phyloP scores from a whole-genome alignment of 2,797 vertebrate species.

The Acrocephalus scirpaceus region DNA sequence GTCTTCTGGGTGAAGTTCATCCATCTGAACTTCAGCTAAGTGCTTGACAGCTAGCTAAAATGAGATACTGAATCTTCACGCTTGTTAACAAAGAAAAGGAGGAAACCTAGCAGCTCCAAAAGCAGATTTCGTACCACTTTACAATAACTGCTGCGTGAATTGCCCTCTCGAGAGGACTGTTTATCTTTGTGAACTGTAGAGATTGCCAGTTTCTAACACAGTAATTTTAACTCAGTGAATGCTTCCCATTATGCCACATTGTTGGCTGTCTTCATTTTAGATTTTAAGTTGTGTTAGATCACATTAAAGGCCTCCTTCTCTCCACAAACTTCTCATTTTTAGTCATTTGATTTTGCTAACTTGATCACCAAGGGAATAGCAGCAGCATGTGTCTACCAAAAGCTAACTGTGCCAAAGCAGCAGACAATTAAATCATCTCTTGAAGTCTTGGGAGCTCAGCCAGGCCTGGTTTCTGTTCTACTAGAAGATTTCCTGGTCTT shows the following conservation, averaged over 20 bases:
- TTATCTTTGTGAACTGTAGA: conserved; percentile 43
- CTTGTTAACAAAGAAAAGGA: conserved; percentile 2
- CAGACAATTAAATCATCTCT: conserved; percentile 41
- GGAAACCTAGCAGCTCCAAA: background rate
- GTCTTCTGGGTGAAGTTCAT: conserved; percentile 9
- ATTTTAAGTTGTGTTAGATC: conserved; percentile 6
- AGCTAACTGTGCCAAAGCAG: conserved; percentile 18
- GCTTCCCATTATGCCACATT: background rate
- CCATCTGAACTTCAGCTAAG: background rate
- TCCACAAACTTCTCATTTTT: background rate
- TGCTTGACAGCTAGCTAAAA: conserved; percentile 6
- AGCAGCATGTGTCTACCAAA: conserved; percentile 18
- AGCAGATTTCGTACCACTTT: conserved; percentile 31
- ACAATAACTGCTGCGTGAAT: conserved; percentile 26
- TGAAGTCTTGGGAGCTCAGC: conserved; percentile 31
- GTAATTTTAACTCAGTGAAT: conserved; percentile 26
- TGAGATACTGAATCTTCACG: background rate
- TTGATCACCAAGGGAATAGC: background rate
- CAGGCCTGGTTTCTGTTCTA: conserved; percentile 6
- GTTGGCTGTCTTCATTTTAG: conserved; percentile 24
- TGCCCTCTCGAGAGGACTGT: conserved; percentile 5
- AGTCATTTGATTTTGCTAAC: conserved; percentile 34
- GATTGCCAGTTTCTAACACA: conserved; percentile 10
- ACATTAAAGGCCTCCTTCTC: background rate
- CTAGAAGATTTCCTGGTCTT: background rate